A percentile compares a stretch with the other conserved stretches of the same genome.
phyloP scores from a whole-genome alignment of 2,888 invertebrate genomes.

The Agrilus biguttatus region DNA sequence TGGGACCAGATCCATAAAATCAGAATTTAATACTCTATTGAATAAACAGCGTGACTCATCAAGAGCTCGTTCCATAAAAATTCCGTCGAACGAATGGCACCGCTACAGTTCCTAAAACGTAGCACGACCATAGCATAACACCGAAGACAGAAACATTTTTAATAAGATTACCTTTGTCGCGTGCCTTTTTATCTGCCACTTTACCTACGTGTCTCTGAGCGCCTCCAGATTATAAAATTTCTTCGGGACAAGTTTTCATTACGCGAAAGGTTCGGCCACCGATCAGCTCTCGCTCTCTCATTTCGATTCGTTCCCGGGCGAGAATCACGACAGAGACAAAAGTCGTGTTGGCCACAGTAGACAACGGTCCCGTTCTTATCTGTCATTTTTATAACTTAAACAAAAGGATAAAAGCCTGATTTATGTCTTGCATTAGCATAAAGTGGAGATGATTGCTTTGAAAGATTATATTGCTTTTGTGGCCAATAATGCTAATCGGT shows the following conservation, averaged over 20 bases:
- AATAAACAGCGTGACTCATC: too few relatives aligned
- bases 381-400: slow-evolving; percentile 12
- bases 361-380: slow-evolving; percentile 2
- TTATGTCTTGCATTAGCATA: slow-evolving; percentile 14
- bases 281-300: background rate
- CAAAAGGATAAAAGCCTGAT: slow-evolving; percentile 15
- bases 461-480: slow-evolving; percentile 9
- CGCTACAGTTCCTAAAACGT: too few relatives aligned
- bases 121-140: too few relatives aligned
- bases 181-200: slow-evolving; percentile 13
- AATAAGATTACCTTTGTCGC: slow-evolving; percentile 13
- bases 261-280: slow-evolving; percentile 1
- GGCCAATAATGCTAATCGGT: slow-evolving; percentile 11
- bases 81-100: too few relatives aligned
- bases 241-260: slow-evolving; percentile 3
- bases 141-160: slow-evolving; percentile 10
- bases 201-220: slow-evolving; percentile 9
- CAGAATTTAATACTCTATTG: too few relatives aligned
- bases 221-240: slow-evolving; percentile 9
- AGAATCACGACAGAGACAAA: slow-evolving; percentile 3
- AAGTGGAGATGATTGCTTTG: slow-evolving; percentile 12
- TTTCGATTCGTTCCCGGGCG: slow-evolving; percentile 1
- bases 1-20: too few relatives aligned
- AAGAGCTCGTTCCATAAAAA: too few relatives aligned
- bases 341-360: background rate